phyloP scores from a whole-genome alignment of 2,888 invertebrate genomes.

The Gryllus longicercus region DNA sequence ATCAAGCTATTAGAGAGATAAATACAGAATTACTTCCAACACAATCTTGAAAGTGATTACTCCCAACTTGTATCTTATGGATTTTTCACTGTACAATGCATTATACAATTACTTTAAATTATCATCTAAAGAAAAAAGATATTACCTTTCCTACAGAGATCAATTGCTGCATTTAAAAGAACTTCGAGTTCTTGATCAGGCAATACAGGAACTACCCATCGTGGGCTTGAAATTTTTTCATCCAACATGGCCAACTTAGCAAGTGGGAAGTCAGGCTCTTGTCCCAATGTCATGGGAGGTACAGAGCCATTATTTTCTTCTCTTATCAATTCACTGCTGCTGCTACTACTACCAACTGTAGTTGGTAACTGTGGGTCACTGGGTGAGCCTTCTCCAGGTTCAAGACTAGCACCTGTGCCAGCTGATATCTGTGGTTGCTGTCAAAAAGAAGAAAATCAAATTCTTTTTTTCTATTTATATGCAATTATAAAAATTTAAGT shows the following conservation, averaged over 20 bases:
- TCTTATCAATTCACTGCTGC: neutral
- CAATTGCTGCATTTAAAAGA: conserved; percentile 82
- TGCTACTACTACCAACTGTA: neutral
- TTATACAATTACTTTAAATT: neutral
- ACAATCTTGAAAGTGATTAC: too few relatives aligned
- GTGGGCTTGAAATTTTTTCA: conserved; percentile 91
- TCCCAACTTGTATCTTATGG: too few relatives aligned
- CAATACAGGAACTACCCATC: conserved; percentile 96
- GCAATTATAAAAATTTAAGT: too few relatives aligned
- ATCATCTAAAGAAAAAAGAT: conserved; percentile 22
- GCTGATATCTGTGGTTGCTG: conserved; percentile 17
- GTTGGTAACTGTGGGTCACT: neutral
- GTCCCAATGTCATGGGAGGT: neutral
- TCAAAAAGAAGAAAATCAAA: neutral
- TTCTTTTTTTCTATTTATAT: too few relatives aligned
- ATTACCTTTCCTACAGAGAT: conserved; percentile 77
- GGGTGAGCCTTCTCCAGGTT: conserved; percentile 6
- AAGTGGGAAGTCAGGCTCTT: conserved; percentile 76
- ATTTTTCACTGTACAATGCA: too few relatives aligned
- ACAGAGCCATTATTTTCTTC: neutral
- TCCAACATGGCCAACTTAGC: conserved; percentile 83
- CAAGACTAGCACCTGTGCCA: neutral
- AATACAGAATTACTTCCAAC: too few relatives aligned
- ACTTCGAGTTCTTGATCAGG: conserved; percentile 95
- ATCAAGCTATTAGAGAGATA: too few relatives aligned